Evolutionary conservation across 1,140 invertebrate genomes (phyloP), one percentile per base, ranked within the genome.

Genomic region (Campodea augens): DNA sequence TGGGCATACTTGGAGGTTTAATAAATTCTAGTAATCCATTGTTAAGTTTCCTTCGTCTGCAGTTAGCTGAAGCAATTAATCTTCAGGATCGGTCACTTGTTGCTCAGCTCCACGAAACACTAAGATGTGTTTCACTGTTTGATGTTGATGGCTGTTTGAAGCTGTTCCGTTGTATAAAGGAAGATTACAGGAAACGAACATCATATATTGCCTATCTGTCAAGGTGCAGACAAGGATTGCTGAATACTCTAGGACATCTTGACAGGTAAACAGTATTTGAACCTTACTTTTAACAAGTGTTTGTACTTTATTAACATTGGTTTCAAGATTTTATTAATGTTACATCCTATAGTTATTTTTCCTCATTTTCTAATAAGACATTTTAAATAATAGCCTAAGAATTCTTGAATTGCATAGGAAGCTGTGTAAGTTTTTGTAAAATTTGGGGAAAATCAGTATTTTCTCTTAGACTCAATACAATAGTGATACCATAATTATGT

Each of bases 11-110:
- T 66, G 65, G 63, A 56, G 60, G 4, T 61, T 32, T 50, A 18
- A 46, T 49, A 22, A 65, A 63, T 55, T 60, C 4, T 61, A 73
- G 77, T 49, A 75, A 74, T 50, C 75, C 79, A 52, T 57, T 85
- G 15, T 68, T 81, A 25, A 70, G 72, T 13, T 75, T 87, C 55
- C 64, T 89, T 18, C 71, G 79, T 54, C 67, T 84, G 10, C 82
- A 90, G 60, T 62, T 91, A 46, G 85, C 88, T 10, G 87, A 90
- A 63, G 84, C 86, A 38, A 77, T 87, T 24, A 88, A 86, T 60
- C 66, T 88, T 37, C 81, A 85, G 53, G 75, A 91, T 55, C 72
- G 81, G 55, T 73, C 76, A 21, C 63, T 81, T 27, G 77, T 84
- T 38, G 84, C 87, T n/a, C 81, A 89, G 57, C 67, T 93, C 3